Percentiles rank a stretch among this genome's conserved stretches.
These are phyloP conservation scores for Chondrilla cf. caribensis DNA, from an alignment of 37 sponge, comb jelly and placozoan genomes.

Conservation along the genomic window DNA sequence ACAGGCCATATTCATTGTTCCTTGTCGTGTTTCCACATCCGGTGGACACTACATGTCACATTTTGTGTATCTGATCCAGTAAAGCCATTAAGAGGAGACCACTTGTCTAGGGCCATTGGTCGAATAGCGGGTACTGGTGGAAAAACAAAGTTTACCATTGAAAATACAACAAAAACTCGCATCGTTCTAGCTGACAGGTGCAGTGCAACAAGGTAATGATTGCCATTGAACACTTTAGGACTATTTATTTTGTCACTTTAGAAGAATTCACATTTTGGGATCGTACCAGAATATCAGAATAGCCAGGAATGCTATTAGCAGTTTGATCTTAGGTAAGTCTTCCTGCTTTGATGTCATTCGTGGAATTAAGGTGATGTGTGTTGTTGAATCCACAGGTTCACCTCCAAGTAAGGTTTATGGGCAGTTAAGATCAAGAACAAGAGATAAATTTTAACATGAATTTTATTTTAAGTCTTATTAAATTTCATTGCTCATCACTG, in stretches of 20 bases:
- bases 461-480: no score
- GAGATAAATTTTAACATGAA: neutral
- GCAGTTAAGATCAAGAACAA: conserved; percentile 72
- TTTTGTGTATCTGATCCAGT: conserved; percentile 44
- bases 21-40: no score
- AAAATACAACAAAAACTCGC: conserved; percentile 98
- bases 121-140: conserved; percentile 98
- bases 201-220: neutral
- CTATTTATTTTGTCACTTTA: conserved; percentile 20
- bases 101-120: conserved; percentile 96
- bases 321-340: conserved; percentile 89
- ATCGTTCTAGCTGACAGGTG: conserved; percentile 97
- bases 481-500: no score
- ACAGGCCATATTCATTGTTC: no score
- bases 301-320: conserved; percentile 95
- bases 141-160: conserved; percentile 99
- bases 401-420: conserved; percentile 99
- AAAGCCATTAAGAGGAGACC: conserved; percentile 95
- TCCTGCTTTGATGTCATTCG: no score
- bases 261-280: conserved; percentile 98
- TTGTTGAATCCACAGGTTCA: conserved; percentile 82
- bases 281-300: conserved; percentile 97
- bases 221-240: neutral
- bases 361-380: no score
- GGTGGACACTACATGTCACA: neutral